phyloP scores from a whole-genome alignment of 2,113 vertebrate genomes.

The Lepus europaeus region DNA sequence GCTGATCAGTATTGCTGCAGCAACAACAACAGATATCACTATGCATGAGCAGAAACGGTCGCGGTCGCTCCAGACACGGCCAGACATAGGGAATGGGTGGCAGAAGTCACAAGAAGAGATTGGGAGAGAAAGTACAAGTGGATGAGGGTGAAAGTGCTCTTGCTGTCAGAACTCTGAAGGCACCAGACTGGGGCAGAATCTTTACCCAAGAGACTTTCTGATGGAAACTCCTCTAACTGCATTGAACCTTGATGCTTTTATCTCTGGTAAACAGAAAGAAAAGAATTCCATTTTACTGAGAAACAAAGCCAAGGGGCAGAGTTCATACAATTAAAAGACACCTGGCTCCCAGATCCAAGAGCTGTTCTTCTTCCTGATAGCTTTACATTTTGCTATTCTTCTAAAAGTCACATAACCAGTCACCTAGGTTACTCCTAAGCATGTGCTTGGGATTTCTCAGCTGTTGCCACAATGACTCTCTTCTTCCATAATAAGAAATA shows the following conservation, averaged over 20 bases:
- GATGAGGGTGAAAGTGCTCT: not conserved
- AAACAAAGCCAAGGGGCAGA: constrained; percentile 23
- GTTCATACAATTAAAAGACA: not conserved
- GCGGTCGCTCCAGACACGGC: not conserved
- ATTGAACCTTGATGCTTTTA: not conserved
- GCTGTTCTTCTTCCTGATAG: constrained; percentile 17
- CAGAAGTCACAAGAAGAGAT: not conserved
- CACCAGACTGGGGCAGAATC: not conserved
- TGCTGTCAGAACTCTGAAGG: not conserved
- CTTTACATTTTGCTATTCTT: constrained; percentile 29
- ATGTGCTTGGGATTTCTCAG: not conserved
- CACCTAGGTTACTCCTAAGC: not conserved
- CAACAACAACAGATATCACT: not conserved
- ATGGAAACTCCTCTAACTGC: not conserved
- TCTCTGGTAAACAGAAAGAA: constrained; percentile 13
- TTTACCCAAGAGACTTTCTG: not conserved
- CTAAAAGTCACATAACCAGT: constrained; percentile 35
- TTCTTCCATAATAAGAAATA: not conserved
- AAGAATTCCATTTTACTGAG: constrained; percentile 27
- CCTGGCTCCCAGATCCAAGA: not conserved
- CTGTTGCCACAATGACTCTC: not conserved
- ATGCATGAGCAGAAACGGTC: not conserved
- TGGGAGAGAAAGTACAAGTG: not conserved
- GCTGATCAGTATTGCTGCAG: not conserved
- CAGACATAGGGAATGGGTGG: not conserved